phyloP scores from a whole-genome alignment of 2,888 invertebrate species.

The Trimorus sp. region DNA sequence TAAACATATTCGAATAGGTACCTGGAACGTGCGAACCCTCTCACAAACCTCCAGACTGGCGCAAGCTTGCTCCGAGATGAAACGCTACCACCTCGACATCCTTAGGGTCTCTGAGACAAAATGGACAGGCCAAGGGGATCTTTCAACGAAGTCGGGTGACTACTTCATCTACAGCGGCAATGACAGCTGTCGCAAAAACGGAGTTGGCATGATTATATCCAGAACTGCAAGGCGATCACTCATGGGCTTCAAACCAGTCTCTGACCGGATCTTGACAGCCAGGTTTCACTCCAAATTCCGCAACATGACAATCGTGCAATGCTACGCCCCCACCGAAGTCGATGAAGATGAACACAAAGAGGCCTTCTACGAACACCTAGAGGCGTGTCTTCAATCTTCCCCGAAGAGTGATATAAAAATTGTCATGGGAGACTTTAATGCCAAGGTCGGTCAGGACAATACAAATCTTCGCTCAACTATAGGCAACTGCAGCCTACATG shows the following conservation, averaged over 20 bases:
- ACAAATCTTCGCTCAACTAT: constrained; percentile 1
- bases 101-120: constrained; percentile 30
- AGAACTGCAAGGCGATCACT: constrained; percentile 16
- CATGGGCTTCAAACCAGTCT: constrained; percentile 15
- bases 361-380: neutral
- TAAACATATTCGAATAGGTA: constrained; percentile 25
- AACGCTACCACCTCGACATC: constrained; percentile 26
- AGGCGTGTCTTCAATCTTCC: neutral
- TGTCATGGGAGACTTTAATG: constrained; percentile 4
- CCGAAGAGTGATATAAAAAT: constrained; percentile 12
- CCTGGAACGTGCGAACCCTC: constrained; percentile 29
- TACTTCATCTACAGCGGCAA: no score
- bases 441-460: constrained; percentile 1
- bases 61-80: constrained; percentile 29
- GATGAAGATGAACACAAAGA: neutral
- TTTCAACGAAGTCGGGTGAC: no score
- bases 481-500: constrained; percentile 12
- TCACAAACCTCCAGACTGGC: constrained; percentile 28
- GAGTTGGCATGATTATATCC: constrained; percentile 25
- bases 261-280: constrained; percentile 32
- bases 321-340: neutral
- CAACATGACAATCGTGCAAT: constrained; percentile 5
- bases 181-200: constrained; percentile 12
- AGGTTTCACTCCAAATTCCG: constrained; percentile 2
- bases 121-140: no score